phyloP scores from a whole-genome alignment of 2,113 vertebrate species.

The Chloroceryle aenea region DNA sequence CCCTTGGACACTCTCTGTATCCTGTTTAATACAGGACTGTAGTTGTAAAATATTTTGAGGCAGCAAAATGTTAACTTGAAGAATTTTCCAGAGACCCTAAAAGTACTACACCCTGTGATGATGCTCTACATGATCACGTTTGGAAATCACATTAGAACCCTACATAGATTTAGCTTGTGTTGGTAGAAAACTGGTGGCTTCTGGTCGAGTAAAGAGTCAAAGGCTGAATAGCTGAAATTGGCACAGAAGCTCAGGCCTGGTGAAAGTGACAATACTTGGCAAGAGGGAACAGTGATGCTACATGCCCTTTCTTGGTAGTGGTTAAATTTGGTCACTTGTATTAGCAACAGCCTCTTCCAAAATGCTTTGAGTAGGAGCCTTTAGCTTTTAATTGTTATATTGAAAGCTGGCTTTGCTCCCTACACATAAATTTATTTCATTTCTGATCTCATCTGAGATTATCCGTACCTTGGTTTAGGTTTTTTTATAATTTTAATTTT shows the following conservation, averaged over 20 bases:
- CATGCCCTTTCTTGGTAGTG: background rate
- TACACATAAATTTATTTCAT: background rate
- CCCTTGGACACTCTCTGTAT: background rate
- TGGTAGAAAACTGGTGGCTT: background rate
- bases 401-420: background rate
- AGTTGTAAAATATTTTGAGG: background rate
- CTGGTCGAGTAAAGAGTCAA: background rate
- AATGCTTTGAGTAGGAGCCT: background rate
- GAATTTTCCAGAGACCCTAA: background rate
- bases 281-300: background rate
- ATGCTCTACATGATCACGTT: background rate
- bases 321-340: background rate
- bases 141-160: background rate
- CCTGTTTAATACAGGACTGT: background rate
- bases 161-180: fast-evolving
- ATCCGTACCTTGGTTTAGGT: background rate
- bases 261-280: background rate
- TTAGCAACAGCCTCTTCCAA: background rate
- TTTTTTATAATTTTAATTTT: background rate
- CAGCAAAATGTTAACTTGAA: background rate
- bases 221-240: background rate
- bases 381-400: background rate
- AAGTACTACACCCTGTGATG: background rate
- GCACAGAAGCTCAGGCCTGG: background rate
- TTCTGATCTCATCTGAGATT: background rate